phyloP scores from a whole-genome alignment of 2,113 vertebrate species.

The Syngnathus typhle region DNA sequence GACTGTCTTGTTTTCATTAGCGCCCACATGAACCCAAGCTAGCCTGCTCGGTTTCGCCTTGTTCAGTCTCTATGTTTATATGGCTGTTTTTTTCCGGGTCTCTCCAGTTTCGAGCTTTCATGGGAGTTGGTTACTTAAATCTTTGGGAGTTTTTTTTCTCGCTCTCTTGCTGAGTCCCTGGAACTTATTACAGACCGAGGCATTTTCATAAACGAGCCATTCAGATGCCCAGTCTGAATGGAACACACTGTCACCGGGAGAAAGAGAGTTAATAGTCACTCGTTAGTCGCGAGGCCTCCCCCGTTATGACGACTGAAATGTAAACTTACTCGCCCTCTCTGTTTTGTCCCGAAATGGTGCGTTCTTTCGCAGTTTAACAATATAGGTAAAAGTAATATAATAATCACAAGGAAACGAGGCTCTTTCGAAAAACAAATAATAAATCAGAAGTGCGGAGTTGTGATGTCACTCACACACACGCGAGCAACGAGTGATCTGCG shows the following conservation, averaged over 20 bases:
- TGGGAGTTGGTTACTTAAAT: conserved; percentile 58
- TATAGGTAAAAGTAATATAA: not conserved
- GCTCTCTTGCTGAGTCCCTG: conserved; percentile 51
- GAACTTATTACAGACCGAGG: conserved; percentile 68
- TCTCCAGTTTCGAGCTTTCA: conserved; percentile 53
- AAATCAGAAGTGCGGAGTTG: conserved; percentile 1
- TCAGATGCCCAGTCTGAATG: conserved; percentile 63
- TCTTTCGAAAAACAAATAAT: conserved; percentile 12
- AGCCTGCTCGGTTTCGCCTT: conserved; percentile 50
- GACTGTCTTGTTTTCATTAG: conserved; percentile 43
- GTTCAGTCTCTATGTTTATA: conserved; percentile 49
- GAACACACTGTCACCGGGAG: conserved; percentile 58
- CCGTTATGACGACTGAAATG: conserved; percentile 34
- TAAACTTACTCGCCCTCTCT: conserved; percentile 9
- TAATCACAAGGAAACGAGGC: not conserved
- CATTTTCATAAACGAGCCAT: conserved; percentile 66
- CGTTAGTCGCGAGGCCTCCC: conserved; percentile 48
- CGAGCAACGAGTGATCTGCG: conserved; percentile 28
- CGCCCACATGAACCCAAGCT: conserved; percentile 48
- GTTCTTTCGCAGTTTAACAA: conserved; percentile 13
- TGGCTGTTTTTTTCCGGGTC: conserved; percentile 53
- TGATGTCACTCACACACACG: not conserved
- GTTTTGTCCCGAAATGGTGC: conserved; percentile 11
- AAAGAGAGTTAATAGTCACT: conserved; percentile 58
- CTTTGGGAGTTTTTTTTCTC: conserved; percentile 19